These are phyloP conservation scores for Siphamia tubifer DNA, from an alignment of 2,113 vertebrate species.

Conservation along the genomic window DNA sequence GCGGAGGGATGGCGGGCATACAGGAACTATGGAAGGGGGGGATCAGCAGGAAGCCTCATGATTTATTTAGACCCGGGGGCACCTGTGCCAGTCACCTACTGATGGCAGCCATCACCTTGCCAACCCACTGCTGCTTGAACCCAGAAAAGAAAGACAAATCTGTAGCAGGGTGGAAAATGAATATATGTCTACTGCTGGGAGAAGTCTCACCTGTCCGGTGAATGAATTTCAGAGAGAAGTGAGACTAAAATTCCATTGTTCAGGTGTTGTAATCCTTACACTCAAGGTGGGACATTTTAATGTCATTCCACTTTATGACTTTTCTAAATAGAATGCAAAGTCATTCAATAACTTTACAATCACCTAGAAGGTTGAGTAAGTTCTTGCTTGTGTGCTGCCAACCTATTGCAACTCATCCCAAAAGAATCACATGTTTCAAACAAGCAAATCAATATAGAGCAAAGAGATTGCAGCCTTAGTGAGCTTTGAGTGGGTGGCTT, in stretches of 20 bases:
- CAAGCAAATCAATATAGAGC: conserved; percentile 58
- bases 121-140: conserved; percentile 23
- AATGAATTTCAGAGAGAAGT: conserved; percentile 38
- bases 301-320: conserved; percentile 4
- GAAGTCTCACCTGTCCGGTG: conserved; percentile 36
- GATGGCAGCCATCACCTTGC: conserved; percentile 58
- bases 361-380: conserved; percentile 22
- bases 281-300: conserved; percentile 1
- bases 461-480: conserved; percentile 36
- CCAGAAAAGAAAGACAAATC: conserved; percentile 29
- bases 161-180: conserved; percentile 18
- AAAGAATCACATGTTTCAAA: conserved; percentile 43
- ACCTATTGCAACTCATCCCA: background rate
- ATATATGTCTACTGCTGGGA: conserved; percentile 20
- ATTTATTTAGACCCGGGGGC: conserved; percentile 76
- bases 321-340: background rate
- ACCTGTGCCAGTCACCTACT: conserved; percentile 66
- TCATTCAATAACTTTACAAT: background rate
- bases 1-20: conserved; percentile 53
- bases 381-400: background rate
- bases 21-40: conserved; percentile 22
- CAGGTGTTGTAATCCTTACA: background rate
- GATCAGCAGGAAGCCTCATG: conserved; percentile 66
- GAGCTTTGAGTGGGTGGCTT: conserved; percentile 54
- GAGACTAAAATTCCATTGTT: conserved; percentile 30